These are phyloP conservation scores for Helicolenus hilgendorfi DNA, from an alignment of 2,797 vertebrate genomes.

Conservation along the genomic window DNA sequence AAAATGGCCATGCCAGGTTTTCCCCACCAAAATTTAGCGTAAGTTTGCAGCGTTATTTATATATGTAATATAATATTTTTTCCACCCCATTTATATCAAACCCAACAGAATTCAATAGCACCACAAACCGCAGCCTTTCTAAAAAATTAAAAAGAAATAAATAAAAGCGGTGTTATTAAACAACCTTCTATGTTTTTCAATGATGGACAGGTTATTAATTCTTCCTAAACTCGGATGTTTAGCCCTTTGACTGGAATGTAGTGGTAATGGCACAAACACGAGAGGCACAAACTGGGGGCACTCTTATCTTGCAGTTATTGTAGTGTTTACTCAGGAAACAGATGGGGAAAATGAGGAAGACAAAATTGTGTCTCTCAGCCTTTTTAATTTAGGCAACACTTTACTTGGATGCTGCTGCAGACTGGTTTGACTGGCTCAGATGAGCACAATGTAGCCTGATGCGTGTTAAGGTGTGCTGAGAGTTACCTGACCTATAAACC, in stretches of 20 bases:
- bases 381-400: neutral
- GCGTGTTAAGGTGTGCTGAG: constrained; percentile 30
- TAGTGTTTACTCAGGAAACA: constrained; percentile 47
- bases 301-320: neutral
- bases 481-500: neutral
- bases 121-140: neutral
- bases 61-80: too few relatives aligned
- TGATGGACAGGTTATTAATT: neutral
- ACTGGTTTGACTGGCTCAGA: constrained; percentile 71
- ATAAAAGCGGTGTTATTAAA: neutral
- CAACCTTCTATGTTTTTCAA: neutral
- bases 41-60: too few relatives aligned
- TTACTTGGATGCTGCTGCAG: neutral
- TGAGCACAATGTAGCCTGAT: neutral
- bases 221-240: neutral
- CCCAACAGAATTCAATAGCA: neutral
- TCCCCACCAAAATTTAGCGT: too few relatives aligned
- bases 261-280: too few relatives aligned
- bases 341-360: constrained; percentile 52
- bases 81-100: too few relatives aligned
- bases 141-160: neutral
- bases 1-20: too few relatives aligned
- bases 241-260: neutral
- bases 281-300: neutral
- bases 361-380: constrained; percentile 34